Base-by-base conservation (phyloP, 92 coral and sea anemone genomes). In the Actinernus sp. region DNA sequence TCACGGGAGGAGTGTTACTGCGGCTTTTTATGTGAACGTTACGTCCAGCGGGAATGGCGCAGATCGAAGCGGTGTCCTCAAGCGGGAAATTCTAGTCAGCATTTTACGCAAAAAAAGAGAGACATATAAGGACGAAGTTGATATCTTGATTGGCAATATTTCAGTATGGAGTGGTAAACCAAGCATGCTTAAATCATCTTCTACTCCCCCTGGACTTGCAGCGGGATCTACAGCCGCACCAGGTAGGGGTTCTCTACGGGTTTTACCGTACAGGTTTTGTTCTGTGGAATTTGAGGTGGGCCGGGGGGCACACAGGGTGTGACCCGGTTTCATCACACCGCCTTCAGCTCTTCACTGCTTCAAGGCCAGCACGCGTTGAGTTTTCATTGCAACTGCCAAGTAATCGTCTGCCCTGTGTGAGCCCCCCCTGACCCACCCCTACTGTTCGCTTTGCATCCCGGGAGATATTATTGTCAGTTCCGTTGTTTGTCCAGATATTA, bases 21-120 rank as follows among this genome's bases (percentile, higher is more conserved):
- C 92, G 26, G 85, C 89, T 14, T 60, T 90, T 74, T 90, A 81
- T 69, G 88, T 73, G 32, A 70, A 70, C 10, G 48, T 82, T 48
- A 71, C 85, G 48, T 70, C 74, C 4, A 14, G 12, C 31, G 56
- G 16, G 33, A 61, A 67, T 50, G 92, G 88, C 21, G 54, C 66
- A 54, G 81, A 86, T 53, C 73, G 49, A 18, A 90, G 92, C 10
- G 38, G 43, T 22, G 76, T 81, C 2, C 66, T 90, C 11, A 74
- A 86, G 53, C 63, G 87, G 53, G 68, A 57, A 20, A 73, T 51
- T 36, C 55, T 90, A 31, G 71, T 78, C 31, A 33, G 24, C 41
- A 58, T 90, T 39, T 58, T 90, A 43, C 81, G 78, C 36, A 22
- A 68, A 11, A 81, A 86, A 30, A 62, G 61, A 54, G 79, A 52